Evolutionary conservation across 92 coral and sea anemone genomes (phyloP).

Genomic region (Montipora capitata): DNA sequence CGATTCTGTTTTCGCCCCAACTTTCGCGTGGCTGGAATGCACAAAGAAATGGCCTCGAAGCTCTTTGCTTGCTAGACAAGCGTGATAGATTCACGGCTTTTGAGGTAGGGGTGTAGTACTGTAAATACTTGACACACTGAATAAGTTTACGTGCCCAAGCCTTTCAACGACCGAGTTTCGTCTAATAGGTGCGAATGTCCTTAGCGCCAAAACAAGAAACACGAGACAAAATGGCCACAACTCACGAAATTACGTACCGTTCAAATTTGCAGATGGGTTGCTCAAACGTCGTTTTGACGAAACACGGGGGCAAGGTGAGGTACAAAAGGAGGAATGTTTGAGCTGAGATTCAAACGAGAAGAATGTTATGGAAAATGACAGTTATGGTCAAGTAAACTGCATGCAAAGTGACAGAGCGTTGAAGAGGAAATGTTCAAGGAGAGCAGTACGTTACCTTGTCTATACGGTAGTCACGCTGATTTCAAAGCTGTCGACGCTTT

Average conservation of each 20-base stretch:
- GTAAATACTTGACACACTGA: too few species aligned
- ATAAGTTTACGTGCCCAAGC: too few species aligned
- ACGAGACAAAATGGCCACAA: neutral
- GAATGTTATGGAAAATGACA: neutral
- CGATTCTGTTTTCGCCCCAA: too few species aligned
- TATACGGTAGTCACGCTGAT: conserved; percentile 66
- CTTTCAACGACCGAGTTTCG: too few species aligned
- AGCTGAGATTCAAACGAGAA: neutral
- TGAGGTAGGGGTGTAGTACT: too few species aligned
- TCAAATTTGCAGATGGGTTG: neutral
- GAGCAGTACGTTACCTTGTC: conserved; percentile 53
- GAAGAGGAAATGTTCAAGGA: conserved; percentile 2
- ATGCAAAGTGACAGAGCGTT: neutral
- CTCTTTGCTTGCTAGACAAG: too few species aligned
- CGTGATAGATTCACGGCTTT: too few species aligned
- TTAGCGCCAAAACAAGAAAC: too few species aligned
- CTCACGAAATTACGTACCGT: neutral
- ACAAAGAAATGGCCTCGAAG: too few species aligned
- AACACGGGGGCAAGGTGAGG: neutral
- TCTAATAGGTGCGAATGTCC: too few species aligned
- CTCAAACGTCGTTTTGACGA: conserved; percentile 2
- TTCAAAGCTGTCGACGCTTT: conserved; percentile 81
- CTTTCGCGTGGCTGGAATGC: too few species aligned
- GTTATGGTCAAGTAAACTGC: neutral
- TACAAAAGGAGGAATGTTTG: neutral